These are phyloP conservation scores for Epistrophe eligans DNA, from an alignment of 2,888 invertebrate genomes.

Conservation along the genomic window DNA sequence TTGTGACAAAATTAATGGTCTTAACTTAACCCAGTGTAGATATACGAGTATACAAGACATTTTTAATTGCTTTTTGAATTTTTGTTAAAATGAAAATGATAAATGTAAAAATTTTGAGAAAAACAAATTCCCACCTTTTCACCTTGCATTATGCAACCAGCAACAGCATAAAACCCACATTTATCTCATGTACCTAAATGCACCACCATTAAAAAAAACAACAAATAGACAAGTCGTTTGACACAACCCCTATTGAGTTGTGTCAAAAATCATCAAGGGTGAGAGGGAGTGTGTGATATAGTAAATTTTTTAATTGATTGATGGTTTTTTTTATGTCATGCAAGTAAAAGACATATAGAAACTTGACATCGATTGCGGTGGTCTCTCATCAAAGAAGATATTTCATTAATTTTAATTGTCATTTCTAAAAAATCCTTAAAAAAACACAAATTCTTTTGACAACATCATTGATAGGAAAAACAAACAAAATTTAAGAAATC, in stretches of 20 bases:
- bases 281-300: conserved; percentile 29
- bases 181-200: not conserved
- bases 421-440: not conserved
- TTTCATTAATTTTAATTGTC: conserved; percentile 57
- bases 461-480: no score
- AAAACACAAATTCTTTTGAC: not conserved
- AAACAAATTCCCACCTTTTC: conserved; percentile 62
- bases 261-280: conserved; percentile 31
- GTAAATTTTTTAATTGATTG: conserved; percentile 68
- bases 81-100: conserved; percentile 54
- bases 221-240: conserved; percentile 31
- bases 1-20: conserved; percentile 65
- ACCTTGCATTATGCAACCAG: conserved; percentile 67
- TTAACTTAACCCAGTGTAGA: conserved; percentile 27
- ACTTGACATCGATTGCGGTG: conserved; percentile 59
- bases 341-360: not conserved
- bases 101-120: conserved; percentile 31
- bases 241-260: conserved; percentile 67
- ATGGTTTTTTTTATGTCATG: conserved; percentile 16
- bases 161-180: conserved; percentile 26
- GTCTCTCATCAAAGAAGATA: conserved; percentile 45
- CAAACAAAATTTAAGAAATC: no score
- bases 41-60: conserved; percentile 43
- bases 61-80: conserved; percentile 37
- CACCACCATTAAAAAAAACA: conserved; percentile 40